Conservation (phyloP, 2,888 invertebrate species). For the Nemurella pictetii region DNA sequence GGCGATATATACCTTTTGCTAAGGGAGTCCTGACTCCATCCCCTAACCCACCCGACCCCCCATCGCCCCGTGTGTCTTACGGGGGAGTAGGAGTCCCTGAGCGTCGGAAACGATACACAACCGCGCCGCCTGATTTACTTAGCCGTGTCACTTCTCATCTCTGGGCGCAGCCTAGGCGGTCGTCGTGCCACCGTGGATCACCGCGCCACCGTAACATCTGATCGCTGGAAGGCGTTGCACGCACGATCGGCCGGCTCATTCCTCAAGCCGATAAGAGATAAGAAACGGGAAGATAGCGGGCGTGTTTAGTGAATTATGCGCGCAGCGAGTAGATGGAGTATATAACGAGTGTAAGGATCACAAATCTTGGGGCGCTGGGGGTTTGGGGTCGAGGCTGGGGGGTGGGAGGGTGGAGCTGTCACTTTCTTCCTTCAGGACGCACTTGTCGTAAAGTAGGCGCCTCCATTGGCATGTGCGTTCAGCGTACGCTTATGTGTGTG, state of each 20-base stretch:
- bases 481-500: too few species aligned
- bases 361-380: neutral
- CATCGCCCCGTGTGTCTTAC: neutral
- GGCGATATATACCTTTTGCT: neutral
- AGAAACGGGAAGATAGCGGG: neutral
- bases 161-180: neutral
- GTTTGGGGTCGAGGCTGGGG: too few species aligned
- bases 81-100: neutral
- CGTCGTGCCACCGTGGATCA: too few species aligned
- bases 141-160: conserved; percentile 27
- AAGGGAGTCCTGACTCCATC: too few species aligned
- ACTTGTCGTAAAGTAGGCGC: neutral
- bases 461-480: neutral
- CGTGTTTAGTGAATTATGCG: neutral
- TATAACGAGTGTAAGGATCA: neutral
- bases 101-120: conserved; percentile 19
- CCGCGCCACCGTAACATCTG: neutral
- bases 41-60: too few species aligned
- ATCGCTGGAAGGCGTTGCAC: neutral
- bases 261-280: neutral
- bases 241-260: neutral
- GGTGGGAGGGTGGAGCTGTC: too few species aligned
- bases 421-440: neutral
- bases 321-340: neutral
- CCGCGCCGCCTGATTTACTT: conserved; percentile 26